phyloP scores from a whole-genome alignment of 2,113 vertebrate genomes.

The Brachypodius melanocephalos region DNA sequence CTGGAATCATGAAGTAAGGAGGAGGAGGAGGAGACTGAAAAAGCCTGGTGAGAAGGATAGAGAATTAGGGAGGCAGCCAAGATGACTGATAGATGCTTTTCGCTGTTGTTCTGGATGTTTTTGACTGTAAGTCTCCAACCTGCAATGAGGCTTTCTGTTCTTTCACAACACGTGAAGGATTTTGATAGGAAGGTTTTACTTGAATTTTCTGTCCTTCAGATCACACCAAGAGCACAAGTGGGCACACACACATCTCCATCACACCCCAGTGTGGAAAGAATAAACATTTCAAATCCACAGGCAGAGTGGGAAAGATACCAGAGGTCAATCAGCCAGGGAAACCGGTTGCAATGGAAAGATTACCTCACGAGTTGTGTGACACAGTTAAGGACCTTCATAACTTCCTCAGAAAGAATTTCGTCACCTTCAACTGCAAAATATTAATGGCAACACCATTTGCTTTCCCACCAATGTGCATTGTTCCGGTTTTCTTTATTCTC shows the following conservation, averaged over 20 bases:
- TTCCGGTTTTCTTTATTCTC: not conserved
- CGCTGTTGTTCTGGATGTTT: not conserved
- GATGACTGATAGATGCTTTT: not conserved
- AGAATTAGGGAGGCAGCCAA: not conserved
- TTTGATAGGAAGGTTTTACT: not conserved
- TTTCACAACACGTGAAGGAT: not conserved
- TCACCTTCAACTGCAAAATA: not conserved
- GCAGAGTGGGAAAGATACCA: not conserved
- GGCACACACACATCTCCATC: not conserved
- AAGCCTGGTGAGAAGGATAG: not conserved
- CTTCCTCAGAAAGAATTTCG: not conserved
- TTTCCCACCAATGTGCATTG: not conserved
- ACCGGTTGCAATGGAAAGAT: not conserved
- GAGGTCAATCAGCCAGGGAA: not conserved
- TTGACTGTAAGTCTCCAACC: not conserved
- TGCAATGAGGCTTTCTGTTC: not conserved
- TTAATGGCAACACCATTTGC: not conserved
- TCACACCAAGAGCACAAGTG: not conserved
- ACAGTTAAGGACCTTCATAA: not conserved
- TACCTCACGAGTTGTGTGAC: not conserved
- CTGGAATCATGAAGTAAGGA: not conserved
- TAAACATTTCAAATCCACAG: not conserved
- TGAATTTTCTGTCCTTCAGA: not conserved
- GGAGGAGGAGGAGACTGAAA: slow-evolving; percentile 15
- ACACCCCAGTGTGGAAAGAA: not conserved